Conservation (phyloP, 2,113 vertebrate genomes). For the Vidua chalybeata region DNA sequence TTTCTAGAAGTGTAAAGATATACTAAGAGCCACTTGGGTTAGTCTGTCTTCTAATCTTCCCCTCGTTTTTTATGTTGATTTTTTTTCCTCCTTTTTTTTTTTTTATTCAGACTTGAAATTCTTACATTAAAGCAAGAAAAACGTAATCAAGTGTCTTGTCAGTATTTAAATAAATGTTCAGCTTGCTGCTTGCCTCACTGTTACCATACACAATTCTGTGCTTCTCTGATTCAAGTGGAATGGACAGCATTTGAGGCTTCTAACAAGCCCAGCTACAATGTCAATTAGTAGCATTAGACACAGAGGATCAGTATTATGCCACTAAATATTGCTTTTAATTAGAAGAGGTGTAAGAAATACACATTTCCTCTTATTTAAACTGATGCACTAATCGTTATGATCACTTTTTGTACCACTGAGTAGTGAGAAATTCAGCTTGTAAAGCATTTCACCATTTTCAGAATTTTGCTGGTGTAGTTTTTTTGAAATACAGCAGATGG, state of each 20-base stretch:
- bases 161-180: not conserved
- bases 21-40: not conserved
- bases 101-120: not conserved
- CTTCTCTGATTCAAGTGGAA: not conserved
- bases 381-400: not conserved
- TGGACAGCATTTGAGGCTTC: not conserved
- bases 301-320: not conserved
- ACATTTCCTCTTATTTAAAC: not conserved
- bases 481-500: conserved; percentile 74
- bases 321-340: conserved; percentile 11
- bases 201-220: not conserved
- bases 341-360: not conserved
- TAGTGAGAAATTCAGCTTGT: not conserved
- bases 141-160: not conserved
- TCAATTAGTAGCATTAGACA: not conserved
- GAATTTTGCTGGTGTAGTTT: conserved; percentile 61
- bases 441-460: not conserved
- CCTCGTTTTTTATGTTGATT: not conserved
- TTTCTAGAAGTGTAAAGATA: not conserved
- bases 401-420: not conserved
- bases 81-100: not conserved
- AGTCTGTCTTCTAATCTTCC: not conserved
- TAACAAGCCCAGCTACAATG: not conserved
- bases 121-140: not conserved
- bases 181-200: not conserved